Evolutionary conservation across 2,113 vertebrate genomes (phyloP), one percentile per base, ranked within the genome.

Genomic region (Pitta sordida): DNA sequence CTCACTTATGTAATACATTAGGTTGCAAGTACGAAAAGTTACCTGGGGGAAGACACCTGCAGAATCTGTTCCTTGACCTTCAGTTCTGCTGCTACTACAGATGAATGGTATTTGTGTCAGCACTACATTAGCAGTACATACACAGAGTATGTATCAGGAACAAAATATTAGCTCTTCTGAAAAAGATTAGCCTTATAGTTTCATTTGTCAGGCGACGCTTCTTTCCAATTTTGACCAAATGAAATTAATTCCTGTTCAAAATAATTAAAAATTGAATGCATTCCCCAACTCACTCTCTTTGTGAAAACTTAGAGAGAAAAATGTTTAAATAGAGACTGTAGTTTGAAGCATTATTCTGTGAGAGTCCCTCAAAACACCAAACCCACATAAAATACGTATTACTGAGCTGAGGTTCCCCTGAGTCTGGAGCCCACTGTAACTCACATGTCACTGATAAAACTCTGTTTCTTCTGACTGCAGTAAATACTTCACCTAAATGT

Each of bases 1-100:
- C 64, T 68, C 56, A 7, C 51, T 71, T 86, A 83, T 24, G 76
- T 60, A 93, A 81, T 48, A 81, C 20, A 59, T 36, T 63, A 91
- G 46, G 56, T 32, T 82, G 84, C 70, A 91, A 79, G 74, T 71
- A 93, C 85, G 53, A 93, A 75, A 88, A 70, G 46, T 79, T 86
- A 79, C 93, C 93, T 84, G 55, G 63, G 86, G 85, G 70, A 93
- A 89, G 91, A 93, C 94, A 97, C 91, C 93, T 94, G 93, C 82
- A 91, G 59, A 90, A 24, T 79, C 79, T 90, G 26, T 82, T 91
- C 43, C 74, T 76, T 79, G 76, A 93, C 91, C 86, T 86, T 94
- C 84, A 86, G 75, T 62, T 91, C 70, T 4, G 10, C 36, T 22
- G 20, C 67, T 90, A 37, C 63, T 93, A 51, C 43, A 91, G 58